Base-by-base conservation (phyloP, 2,888 invertebrate species). In the Gymnosoma rotundatum region DNA sequence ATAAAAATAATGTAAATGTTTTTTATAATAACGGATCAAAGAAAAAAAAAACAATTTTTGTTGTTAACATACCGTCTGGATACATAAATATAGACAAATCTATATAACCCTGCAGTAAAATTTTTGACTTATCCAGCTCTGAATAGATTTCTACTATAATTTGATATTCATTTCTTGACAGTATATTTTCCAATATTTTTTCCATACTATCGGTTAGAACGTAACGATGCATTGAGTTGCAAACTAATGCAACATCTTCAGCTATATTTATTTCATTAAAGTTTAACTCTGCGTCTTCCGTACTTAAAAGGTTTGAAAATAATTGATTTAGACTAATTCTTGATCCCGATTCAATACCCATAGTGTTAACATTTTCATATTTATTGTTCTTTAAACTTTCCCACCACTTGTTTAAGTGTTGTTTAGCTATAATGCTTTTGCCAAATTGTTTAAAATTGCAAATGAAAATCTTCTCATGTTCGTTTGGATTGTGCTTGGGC, bases 171-270 rank as follows among this genome's bases (percentile, higher is more conserved):
- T 88, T 83, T 48, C 86, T 60, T 0, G 87, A 79, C 2, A 90
- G 48, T 0, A 83, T 83, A 7, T 87, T 18, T 66, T 90, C 89
- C 7, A 90, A 83, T 10, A 85, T 86, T 7, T 60, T 52, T 1
- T 87, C 72, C 88, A 90, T 87, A 5, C 86, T 78, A 6, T 83
- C 66, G 10, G 87, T 88, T 9, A 90, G 20, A 1, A 90, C 88
- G 52, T 85, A 90, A 0, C 90, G 90, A 83, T 90, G 90, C 76
- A 88, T 18, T 0, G 89, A 89, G 70, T 90, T 90, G n/a, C 88
- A 89, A 36, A 90, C 74, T 21, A 90, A 42, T 0, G 90, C 90
- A 1, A 10, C n/a, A 16, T 90, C 88, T 5, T 58, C 56, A 0
- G 69, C 6, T 0, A 69, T 48, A 83, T 88, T 69, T 14, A 90